Base-by-base conservation (phyloP, 2,797 vertebrate genomes). In the Kryptopterus vitreolus region DNA sequence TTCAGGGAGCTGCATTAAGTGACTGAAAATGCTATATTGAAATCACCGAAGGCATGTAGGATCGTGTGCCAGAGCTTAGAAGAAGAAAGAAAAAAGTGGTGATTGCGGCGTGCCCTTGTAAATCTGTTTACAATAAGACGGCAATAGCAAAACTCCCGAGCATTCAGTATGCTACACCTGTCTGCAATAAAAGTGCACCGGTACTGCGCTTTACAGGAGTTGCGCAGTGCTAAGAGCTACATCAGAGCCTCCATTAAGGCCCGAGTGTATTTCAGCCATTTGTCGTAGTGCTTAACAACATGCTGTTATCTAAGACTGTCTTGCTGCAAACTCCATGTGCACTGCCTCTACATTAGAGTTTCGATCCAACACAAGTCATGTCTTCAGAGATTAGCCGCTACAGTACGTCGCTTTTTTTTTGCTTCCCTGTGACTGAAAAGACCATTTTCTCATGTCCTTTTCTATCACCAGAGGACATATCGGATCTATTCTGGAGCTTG, bases 1-100 rank as follows among this genome's bases (percentile, higher is more conserved):
- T 79, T 85, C 62, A 55, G 26, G 26, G 55, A 61, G 62, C 24
- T 85, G 50, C 75, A 70, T 53, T 85, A 75, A 72, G 76, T 76
- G 66, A 74, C 43, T 59, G 46, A 73, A 50, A 71, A 62, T 50
- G 48, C 6, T 65, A 33, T 15, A 55, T 2, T 55, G 33, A 33
- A 77, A 77, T 82, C 26, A 58, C 33, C 59, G 58, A 63, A 68
- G 33, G 61, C 52, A 58, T 78, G 38, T 22, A 73, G 22, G 35
- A n/a, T 46, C 33, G 13, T 38, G 31, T 31, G 29, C 10, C 76
- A 78, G 20, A 52, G 61, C 61, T 68, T 16, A 50, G 43, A 48
- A 43, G n/a, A n/a, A n/a, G n/a, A n/a, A n/a, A n/a, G n/a, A 43
- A 43, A 43, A 43, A 66, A 35, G 59, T 35, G 26, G 4, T 57